Evolutionary conservation across 2,797 vertebrate genomes (phyloP).

Genomic region (Eulemur rubriventer): DNA sequence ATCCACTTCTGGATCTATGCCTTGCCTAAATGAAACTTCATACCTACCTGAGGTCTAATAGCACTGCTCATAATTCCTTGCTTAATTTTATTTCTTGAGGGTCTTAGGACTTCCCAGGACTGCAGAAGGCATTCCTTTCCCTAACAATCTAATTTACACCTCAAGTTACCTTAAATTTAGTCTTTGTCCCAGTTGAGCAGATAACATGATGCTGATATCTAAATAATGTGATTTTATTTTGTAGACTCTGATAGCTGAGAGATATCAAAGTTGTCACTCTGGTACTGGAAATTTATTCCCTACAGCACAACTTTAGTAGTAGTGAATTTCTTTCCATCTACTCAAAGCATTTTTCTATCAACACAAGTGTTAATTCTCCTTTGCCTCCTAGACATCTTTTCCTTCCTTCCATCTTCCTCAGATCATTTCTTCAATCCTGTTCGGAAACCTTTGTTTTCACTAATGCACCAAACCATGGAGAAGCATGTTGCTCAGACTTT

Average conservation of each 20-base stretch:
- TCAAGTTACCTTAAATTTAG: slow-evolving; percentile 3
- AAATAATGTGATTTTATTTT: slow-evolving; percentile 22
- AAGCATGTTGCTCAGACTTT: not conserved
- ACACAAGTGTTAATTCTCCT: not conserved
- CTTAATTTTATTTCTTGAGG: not conserved
- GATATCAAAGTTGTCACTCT: not conserved
- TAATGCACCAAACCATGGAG: not conserved
- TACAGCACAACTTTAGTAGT: not conserved
- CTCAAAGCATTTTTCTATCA: not conserved
- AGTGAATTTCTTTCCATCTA: not conserved
- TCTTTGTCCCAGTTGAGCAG: not conserved
- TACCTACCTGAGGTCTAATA: not conserved
- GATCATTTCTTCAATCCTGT: not conserved
- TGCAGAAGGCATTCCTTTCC: slow-evolving; percentile 16
- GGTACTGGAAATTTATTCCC: not conserved
- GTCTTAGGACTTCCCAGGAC: not conserved
- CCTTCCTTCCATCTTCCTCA: not conserved
- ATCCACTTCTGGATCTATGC: not conserved
- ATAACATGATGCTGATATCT: not conserved
- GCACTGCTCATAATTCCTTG: not conserved
- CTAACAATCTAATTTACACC: not conserved
- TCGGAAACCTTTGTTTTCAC: slow-evolving; percentile 39
- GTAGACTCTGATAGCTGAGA: not conserved
- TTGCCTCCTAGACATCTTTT: not conserved
- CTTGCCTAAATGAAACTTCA: not conserved